phyloP scores from a whole-genome alignment of 2,797 vertebrate genomes.

The Mus minutoides region DNA sequence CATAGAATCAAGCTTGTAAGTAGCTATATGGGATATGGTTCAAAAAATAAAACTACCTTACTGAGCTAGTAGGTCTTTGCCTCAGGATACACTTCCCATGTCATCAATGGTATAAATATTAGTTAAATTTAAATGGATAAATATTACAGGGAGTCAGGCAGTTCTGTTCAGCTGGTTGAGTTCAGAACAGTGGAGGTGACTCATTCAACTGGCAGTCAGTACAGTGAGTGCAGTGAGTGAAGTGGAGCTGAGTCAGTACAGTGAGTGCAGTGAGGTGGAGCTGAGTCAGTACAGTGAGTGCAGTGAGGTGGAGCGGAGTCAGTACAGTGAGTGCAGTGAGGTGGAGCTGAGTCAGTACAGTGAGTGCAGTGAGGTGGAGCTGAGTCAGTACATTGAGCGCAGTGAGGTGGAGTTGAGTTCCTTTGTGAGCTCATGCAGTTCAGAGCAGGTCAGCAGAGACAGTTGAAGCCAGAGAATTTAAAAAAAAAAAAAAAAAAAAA shows the following conservation, averaged over 20 bases:
- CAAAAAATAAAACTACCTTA: not conserved
- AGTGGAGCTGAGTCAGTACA: too few species aligned
- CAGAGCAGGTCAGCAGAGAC: not conserved
- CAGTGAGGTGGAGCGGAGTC: too few species aligned
- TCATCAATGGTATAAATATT: not conserved
- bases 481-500: fast-evolving
- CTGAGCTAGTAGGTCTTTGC: not conserved
- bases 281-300: not conserved
- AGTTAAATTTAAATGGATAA: not conserved
- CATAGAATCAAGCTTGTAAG: not conserved
- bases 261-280: too few species aligned
- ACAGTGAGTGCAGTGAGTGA: too few species aligned
- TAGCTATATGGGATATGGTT: not conserved
- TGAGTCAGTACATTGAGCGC: too few species aligned
- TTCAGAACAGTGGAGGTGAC: too few species aligned
- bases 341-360: too few species aligned
- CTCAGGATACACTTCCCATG: not conserved
- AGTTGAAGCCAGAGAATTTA: not conserved
- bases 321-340: too few species aligned
- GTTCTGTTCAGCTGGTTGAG: not conserved
- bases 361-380: too few species aligned
- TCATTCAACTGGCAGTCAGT: too few species aligned
- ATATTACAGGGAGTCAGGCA: not conserved
- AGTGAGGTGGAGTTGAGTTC: not conserved
- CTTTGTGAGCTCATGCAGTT: not conserved